A percentile compares a stretch with the other conserved stretches of the same genome.
phyloP scores from a whole-genome alignment of 2,797 vertebrate species.

The Neosilurus hyrtlii region DNA sequence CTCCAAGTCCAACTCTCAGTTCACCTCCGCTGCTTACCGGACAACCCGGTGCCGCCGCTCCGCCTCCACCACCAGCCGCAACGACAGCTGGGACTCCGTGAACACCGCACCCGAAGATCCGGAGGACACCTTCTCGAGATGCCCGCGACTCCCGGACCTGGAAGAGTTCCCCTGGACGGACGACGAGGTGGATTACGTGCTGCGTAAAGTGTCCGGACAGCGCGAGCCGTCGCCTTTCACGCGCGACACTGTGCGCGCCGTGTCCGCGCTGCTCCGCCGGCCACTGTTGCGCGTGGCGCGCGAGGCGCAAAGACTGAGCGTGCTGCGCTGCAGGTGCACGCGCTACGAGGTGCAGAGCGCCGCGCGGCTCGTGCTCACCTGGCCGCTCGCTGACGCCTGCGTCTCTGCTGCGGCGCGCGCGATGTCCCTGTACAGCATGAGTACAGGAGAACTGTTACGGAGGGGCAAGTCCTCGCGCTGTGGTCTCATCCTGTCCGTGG shows the following conservation, averaged over 20 bases:
- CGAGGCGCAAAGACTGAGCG: conserved; percentile 88
- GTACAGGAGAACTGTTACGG: conserved; percentile 78
- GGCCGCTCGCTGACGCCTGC: conserved; percentile 82
- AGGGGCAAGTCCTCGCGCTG: conserved; percentile 83
- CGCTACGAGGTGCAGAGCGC: conserved; percentile 90
- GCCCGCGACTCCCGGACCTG: conserved; percentile 85
- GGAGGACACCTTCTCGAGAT: conserved; percentile 81
- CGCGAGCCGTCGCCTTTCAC: conserved; percentile 64
- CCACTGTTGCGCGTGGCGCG: conserved; percentile 82
- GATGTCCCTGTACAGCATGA: conserved; percentile 91
- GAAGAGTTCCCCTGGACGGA: conserved; percentile 92
- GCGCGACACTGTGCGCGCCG: conserved; percentile 71
- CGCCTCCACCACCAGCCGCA: conserved; percentile 86
- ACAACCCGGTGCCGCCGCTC: conserved; percentile 82
- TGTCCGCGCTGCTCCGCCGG: conserved; percentile 80
- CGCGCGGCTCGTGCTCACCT: conserved; percentile 83
- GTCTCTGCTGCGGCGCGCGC: conserved; percentile 80
- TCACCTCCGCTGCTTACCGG: conserved; percentile 73
- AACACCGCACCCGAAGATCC: conserved; percentile 85
- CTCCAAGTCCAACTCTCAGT: conserved; percentile 78
- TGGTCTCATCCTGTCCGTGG: conserved; percentile 84
- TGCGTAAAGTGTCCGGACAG: conserved; percentile 68
- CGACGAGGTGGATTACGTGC: conserved; percentile 77
- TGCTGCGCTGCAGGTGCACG: conserved; percentile 86
- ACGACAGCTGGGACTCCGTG: conserved; percentile 93